These are phyloP conservation scores for Drosophila lowei DNA, from an alignment of 1,140 invertebrate genomes.

Conservation along the genomic window DNA sequence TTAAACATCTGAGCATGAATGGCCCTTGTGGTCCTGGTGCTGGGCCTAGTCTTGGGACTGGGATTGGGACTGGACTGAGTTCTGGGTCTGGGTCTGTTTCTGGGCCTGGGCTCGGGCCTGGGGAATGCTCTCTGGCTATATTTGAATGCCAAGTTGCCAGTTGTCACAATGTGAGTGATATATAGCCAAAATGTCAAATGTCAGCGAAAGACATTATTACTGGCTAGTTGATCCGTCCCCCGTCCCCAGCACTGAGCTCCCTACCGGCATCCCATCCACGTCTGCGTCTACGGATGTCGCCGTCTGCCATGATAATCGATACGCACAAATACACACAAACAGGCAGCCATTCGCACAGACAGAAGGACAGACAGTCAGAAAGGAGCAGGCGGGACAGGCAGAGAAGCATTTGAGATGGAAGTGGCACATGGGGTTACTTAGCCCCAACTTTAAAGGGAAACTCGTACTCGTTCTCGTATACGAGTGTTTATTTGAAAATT, in stretches of 20 bases:
- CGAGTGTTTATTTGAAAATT: too few species aligned
- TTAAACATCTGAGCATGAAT: conserved; percentile 62
- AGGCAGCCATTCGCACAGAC: background rate
- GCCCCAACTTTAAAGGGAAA: too few species aligned
- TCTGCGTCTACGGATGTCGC: conserved; percentile 62
- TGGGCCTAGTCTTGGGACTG: conserved; percentile 1
- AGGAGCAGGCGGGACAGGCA: background rate
- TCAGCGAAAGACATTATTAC: conserved; percentile 82
- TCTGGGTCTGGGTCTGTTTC: too few species aligned
- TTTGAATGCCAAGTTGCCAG: conserved; percentile 81
- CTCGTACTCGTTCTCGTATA: too few species aligned
- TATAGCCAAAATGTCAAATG: conserved; percentile 81
- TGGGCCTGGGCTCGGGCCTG: too few species aligned
- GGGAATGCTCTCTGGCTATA: conserved; percentile 45
- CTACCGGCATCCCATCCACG: conserved; percentile 18
- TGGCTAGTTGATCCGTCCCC: conserved; percentile 76
- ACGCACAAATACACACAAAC: conserved; percentile 49
- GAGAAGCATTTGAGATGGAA: too few species aligned
- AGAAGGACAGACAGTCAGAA: background rate
- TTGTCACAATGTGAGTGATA: conserved; percentile 80
- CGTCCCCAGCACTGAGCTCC: conserved; percentile 1
- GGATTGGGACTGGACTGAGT: too few species aligned
- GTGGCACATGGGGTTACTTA: too few species aligned
- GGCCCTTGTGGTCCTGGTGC: conserved; percentile 2
- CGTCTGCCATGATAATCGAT: conserved; percentile 76